These are phyloP conservation scores for Ctenoplectra terminalis DNA, from an alignment of 1,140 invertebrate species.

Conservation along the genomic window DNA sequence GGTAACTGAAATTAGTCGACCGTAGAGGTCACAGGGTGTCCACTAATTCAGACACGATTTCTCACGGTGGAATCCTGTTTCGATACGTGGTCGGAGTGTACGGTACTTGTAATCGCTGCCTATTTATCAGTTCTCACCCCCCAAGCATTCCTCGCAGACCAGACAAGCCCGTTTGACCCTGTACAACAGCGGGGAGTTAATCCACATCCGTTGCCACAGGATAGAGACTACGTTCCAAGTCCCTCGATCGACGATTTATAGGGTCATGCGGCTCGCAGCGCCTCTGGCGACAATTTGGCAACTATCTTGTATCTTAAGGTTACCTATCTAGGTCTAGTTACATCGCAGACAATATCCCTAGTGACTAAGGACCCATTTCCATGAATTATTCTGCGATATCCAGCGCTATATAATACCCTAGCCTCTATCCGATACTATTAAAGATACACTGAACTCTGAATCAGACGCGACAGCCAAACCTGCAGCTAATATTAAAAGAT, in stretches of 20 bases:
- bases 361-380: too few species aligned
- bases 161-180: constrained; percentile 27
- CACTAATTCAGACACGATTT: constrained; percentile 15
- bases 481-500: too few species aligned
- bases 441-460: too few species aligned
- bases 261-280: not conserved
- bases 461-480: too few species aligned
- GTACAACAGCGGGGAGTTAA: constrained; percentile 63
- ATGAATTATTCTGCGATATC: too few species aligned
- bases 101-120: constrained; percentile 63
- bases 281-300: not conserved
- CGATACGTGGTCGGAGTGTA: constrained; percentile 60
- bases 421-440: too few species aligned
- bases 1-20: not conserved
- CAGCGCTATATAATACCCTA: too few species aligned
- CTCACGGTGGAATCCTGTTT: constrained; percentile 40
- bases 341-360: too few species aligned
- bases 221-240: constrained; percentile 27
- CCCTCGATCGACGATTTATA: constrained; percentile 23
- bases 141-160: constrained; percentile 23
- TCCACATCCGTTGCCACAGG: constrained; percentile 55
- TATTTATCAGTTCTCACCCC: constrained; percentile 66
- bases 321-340: too few species aligned
- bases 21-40: not conserved
- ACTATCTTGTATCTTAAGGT: not conserved